Evolutionary conservation across 2,888 invertebrate genomes (phyloP), one percentile per base, ranked within the genome.

Genomic region (Lampropteryx suffumata): DNA sequence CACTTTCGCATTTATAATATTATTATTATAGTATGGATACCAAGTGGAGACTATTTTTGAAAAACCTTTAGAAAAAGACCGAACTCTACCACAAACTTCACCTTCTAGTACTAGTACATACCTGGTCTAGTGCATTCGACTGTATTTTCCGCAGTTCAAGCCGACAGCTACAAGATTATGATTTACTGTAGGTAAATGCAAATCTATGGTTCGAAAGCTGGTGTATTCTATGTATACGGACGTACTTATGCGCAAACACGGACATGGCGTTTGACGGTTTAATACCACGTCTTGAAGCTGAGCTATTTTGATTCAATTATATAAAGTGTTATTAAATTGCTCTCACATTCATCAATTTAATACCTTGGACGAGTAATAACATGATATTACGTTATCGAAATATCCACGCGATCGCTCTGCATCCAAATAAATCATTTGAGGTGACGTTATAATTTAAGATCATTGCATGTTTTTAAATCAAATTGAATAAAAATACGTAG

Each of bases 111-210:
- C n/a, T n/a, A n/a, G n/a, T n/a, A n/a, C n/a, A n/a, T n/a, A n/a
- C n/a, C n/a, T n/a, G n/a, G 27, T 35, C 28, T 26, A 28, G 21
- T 12, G n/a, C 37, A 12, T 33, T 35, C 26, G n/a, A 33, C 10
- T 35, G 29, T 55, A 39, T 39, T 55, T 50, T 41, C 47, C 61
- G 64, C 64, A 30, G 40, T 41, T 24, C 24, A 45, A 50, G 67
- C 66, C 69, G 64, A 67, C 58, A 65, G 65, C 63, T 67, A 60
- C 63, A 62, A 68, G 70, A 73, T 75, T 81, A 79, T 87, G 84
- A 87, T 84, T 87, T 84, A 87, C 73, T 82, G 73, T 65, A 72
- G 67, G 75, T 74, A 78, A 79, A 82, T 83, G 82, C 78, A 82
- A 83, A 85, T 80, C 76, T 80, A 79, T 80, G 73, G 73, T 67